Percentiles rank a stretch among this genome's conserved stretches.
Evolutionary conservation across 2,113 vertebrate species (phyloP).

Genomic region (Oreochromis tanganicae): DNA sequence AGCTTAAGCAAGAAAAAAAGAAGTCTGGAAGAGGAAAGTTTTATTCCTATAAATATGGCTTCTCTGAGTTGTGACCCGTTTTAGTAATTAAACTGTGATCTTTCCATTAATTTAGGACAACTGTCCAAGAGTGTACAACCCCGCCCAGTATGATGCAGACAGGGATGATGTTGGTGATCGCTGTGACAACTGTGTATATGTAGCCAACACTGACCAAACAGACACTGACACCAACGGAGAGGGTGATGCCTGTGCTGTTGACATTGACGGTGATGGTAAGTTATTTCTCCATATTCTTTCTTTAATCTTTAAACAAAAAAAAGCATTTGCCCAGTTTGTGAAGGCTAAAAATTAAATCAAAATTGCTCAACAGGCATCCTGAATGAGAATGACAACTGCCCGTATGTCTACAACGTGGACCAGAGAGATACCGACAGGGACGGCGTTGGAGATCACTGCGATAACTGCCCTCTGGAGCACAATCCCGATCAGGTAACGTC

Average conservation of each 20-base stretch:
- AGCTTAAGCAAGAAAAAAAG: neutral
- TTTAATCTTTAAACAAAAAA: neutral
- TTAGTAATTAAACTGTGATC: neutral
- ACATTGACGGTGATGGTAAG: slow-evolving; percentile 97
- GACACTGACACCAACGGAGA: slow-evolving; percentile 96
- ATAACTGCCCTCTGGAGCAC: slow-evolving; percentile 96
- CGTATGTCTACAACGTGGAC: slow-evolving; percentile 95
- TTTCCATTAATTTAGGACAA: slow-evolving; percentile 82
- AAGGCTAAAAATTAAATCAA: neutral
- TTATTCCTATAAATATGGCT: neutral
- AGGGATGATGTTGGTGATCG: slow-evolving; percentile 91
- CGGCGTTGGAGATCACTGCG: slow-evolving; percentile 96
- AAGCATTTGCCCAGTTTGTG: neutral
- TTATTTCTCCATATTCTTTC: neutral
- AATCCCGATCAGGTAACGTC: slow-evolving; percentile 91
- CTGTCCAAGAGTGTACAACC: slow-evolving; percentile 92
- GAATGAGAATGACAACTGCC: slow-evolving; percentile 94
- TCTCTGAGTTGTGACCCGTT: neutral
- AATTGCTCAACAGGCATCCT: slow-evolving; percentile 79
- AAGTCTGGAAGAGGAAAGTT: neutral
- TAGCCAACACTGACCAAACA: slow-evolving; percentile 91
- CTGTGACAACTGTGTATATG: slow-evolving; percentile 95
- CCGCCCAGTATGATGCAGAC: slow-evolving; percentile 92
- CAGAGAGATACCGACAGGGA: slow-evolving; percentile 93
- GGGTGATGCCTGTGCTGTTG: slow-evolving; percentile 92